Conservation (phyloP, 2,888 invertebrate genomes). For the Hylaea fasciaria region DNA sequence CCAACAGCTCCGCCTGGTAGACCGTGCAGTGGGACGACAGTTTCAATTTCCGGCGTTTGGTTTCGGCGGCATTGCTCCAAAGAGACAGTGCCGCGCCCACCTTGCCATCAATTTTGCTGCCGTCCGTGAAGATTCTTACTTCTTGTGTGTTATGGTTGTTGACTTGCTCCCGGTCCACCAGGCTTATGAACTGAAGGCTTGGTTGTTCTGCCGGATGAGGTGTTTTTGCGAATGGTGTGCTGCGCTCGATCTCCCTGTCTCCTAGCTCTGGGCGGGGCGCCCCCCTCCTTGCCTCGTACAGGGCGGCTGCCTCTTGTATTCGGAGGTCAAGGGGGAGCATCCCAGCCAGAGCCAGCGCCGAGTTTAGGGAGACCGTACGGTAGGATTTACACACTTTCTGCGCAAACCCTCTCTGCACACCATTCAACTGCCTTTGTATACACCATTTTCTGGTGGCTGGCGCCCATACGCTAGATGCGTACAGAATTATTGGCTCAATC, state of each 20-base stretch:
- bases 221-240: too few relatives aligned
- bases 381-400: too few relatives aligned
- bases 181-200: background rate
- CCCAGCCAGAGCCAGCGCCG: too few relatives aligned
- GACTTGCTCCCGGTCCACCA: background rate
- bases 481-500: background rate
- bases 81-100: conserved; percentile 5
- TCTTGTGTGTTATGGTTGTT: background rate
- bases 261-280: too few relatives aligned
- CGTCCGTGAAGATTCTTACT: conserved; percentile 17
- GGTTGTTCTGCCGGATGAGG: conserved; percentile 1
- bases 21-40: too few relatives aligned
- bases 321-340: too few relatives aligned
- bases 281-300: too few relatives aligned
- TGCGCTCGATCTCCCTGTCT: too few relatives aligned
- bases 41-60: background rate
- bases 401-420: conserved; percentile 1
- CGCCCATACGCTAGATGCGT: conserved; percentile 5
- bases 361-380: too few relatives aligned
- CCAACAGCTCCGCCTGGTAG: too few relatives aligned
- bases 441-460: background rate
- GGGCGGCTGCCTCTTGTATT: too few relatives aligned
- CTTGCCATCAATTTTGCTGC: conserved; percentile 25
- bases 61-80: conserved; percentile 33
- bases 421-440: background rate